Base-by-base conservation (phyloP, 2,797 vertebrate species). In the Sebastolobus alascanus region DNA sequence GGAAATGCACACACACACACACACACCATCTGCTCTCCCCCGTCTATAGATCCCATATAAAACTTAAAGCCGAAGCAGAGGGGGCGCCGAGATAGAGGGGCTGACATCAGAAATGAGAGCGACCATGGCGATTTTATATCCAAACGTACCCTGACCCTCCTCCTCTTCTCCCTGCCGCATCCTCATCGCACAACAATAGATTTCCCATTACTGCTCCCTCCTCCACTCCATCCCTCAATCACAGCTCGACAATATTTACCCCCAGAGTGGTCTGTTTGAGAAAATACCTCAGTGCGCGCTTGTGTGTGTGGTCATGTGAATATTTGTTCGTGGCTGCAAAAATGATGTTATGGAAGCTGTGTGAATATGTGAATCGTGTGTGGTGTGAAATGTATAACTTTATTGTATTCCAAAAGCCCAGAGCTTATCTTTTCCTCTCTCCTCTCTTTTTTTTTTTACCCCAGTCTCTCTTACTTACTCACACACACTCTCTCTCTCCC, bases 171-270 rank as follows among this genome's bases (percentile, higher is more conserved):
- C 50, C 80, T 31, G 60, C 77, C 18, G 59, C 79, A 74, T 88
- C 82, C 89, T 90, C 84, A 61, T 79, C 58, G 27, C 22, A 40
- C 89, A 85, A 93, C 92, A 94, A 92, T 92, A 84, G 87, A 84
- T 91, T 93, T 93, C 89, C 90, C 89, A 91, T 93, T 90, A 92
- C 88, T 12, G 75, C 84, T 68, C 87, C 64, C 78, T 74, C 56
- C 76, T 63, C 79, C 64, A 20, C 82, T 84, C 77, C 76, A 56
- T 82, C 79, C 71, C 80, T 83, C 86, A 50, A 83, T 84, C 84
- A 85, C 72, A 63, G 29, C 83, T 20, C 59, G 2, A 75, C 89
- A 89, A 78, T 89, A 87, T 92, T 89, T 90, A 88, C 80, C 81
- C 77, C 67, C 8, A 31, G 72, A 84, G 84, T 58, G 87, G 85